Conservation (phyloP, 2,797 vertebrate genomes). For the Mus caroli region DNA sequence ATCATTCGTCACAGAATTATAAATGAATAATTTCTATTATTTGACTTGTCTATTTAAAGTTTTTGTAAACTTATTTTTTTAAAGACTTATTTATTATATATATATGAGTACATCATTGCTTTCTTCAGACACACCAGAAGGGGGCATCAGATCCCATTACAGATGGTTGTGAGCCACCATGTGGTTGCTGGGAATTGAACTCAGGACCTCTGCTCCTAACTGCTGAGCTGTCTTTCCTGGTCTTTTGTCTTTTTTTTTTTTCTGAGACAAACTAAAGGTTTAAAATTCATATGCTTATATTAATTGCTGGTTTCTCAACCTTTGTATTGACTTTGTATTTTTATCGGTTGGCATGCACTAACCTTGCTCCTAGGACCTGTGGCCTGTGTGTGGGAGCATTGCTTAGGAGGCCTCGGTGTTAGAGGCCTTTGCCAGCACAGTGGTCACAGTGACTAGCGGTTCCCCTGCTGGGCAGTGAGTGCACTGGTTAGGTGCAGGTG, state of each 20-base stretch:
- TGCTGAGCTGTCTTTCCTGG: background rate
- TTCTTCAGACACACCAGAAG: too few relatives aligned
- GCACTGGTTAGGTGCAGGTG: background rate
- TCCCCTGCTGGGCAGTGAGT: background rate
- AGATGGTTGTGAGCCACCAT: too few relatives aligned
- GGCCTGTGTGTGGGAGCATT: background rate
- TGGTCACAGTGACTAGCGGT: background rate
- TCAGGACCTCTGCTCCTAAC: background rate
- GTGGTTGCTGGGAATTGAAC: too few relatives aligned
- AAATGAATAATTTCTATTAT: background rate
- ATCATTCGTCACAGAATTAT: background rate
- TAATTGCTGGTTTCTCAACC: background rate
- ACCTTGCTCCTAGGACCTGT: background rate
- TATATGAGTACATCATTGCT: too few relatives aligned
- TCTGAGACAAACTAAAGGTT: background rate
- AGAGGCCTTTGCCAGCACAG: background rate
- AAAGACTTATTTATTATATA: too few relatives aligned
- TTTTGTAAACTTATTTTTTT: background rate
- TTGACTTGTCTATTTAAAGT: background rate
- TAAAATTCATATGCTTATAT: background rate
- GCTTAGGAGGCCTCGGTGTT: background rate
- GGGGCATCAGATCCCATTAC: too few relatives aligned
- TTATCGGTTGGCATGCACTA: background rate
- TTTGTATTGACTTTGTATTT: background rate
- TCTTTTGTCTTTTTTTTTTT: background rate